phyloP scores from a whole-genome alignment of 2,888 invertebrate species.

The Parelbella ahira region DNA sequence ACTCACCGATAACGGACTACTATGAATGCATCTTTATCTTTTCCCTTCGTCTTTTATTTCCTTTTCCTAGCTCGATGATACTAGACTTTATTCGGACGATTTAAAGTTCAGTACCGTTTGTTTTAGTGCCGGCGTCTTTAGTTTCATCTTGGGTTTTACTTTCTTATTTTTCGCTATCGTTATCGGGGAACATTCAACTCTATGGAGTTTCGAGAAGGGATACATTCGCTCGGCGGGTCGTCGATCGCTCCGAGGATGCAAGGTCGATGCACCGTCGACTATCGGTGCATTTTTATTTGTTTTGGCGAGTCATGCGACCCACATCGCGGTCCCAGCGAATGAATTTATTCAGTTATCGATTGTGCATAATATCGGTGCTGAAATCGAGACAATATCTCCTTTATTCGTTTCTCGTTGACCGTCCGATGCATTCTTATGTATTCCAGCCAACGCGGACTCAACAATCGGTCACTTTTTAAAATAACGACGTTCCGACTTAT shows the following conservation, averaged over 20 bases:
- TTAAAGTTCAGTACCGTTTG: slow-evolving; percentile 48
- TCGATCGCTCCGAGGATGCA: slow-evolving; percentile 51
- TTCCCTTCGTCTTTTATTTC: slow-evolving; percentile 47
- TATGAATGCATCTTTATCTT: slow-evolving; percentile 73
- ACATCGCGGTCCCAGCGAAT: slow-evolving; percentile 67
- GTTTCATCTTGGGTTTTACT: slow-evolving; percentile 75
- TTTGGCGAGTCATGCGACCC: slow-evolving; percentile 76
- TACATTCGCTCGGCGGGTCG: slow-evolving; percentile 37
- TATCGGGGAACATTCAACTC: slow-evolving; percentile 44
- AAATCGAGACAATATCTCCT: slow-evolving; percentile 40
- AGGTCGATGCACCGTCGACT: slow-evolving; percentile 76
- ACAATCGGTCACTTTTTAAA: slow-evolving; percentile 10
- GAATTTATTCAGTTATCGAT: slow-evolving; percentile 79
- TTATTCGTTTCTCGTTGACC: slow-evolving; percentile 25
- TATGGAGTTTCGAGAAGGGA: slow-evolving; percentile 42
- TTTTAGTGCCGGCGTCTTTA: slow-evolving; percentile 53
- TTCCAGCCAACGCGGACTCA: slow-evolving; percentile 10
- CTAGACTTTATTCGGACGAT: slow-evolving; percentile 27
- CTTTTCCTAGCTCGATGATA: slow-evolving; percentile 24
- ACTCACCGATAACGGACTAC: slow-evolving; percentile 64
- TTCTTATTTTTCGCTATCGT: slow-evolving; percentile 68
- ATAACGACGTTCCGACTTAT: slow-evolving; percentile 22
- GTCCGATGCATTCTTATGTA: slow-evolving; percentile 21
- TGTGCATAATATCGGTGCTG: slow-evolving; percentile 64
- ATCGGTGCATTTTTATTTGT: slow-evolving; percentile 78